These are phyloP conservation scores for Fregetta grallaria DNA, from an alignment of 2,113 vertebrate species.

Conservation along the genomic window DNA sequence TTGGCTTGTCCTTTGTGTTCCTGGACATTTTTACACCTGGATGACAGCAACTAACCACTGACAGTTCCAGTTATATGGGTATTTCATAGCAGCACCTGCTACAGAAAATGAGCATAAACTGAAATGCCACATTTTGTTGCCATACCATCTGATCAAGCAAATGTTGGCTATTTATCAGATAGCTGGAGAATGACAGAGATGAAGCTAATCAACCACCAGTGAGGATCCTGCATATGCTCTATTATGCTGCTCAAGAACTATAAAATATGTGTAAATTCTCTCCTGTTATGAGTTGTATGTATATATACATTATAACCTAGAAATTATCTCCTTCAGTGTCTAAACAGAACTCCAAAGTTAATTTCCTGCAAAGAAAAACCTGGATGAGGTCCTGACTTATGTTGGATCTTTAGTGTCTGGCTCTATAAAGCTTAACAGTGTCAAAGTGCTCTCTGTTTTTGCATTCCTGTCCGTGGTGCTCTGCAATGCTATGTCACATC, in stretches of 20 bases:
- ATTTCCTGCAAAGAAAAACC: not conserved
- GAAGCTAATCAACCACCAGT: not conserved
- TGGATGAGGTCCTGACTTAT: not conserved
- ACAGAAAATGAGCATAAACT: not conserved
- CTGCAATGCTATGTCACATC: accelerated
- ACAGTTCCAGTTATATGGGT: not conserved
- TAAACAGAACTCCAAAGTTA: not conserved
- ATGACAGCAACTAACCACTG: not conserved
- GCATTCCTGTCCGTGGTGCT: not conserved
- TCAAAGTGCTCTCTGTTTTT: not conserved
- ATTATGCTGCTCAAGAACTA: not conserved
- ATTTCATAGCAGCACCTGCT: not conserved
- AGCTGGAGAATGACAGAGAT: not conserved
- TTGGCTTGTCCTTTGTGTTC: not conserved
- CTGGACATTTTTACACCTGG: not conserved
- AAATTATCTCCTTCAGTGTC: not conserved
- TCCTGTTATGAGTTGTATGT: not conserved
- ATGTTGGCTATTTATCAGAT: not conserved
- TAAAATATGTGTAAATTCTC: not conserved
- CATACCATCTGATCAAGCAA: not conserved
- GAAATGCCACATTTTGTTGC: not conserved
- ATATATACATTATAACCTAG: not conserved
- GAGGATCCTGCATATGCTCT: not conserved
- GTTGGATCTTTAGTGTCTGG: not conserved
- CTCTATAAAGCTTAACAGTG: not conserved